A percentile compares a stretch with the other conserved stretches of the same genome.
Conservation (phyloP, 2,888 invertebrate species). For the Lomographa bimaculata region DNA sequence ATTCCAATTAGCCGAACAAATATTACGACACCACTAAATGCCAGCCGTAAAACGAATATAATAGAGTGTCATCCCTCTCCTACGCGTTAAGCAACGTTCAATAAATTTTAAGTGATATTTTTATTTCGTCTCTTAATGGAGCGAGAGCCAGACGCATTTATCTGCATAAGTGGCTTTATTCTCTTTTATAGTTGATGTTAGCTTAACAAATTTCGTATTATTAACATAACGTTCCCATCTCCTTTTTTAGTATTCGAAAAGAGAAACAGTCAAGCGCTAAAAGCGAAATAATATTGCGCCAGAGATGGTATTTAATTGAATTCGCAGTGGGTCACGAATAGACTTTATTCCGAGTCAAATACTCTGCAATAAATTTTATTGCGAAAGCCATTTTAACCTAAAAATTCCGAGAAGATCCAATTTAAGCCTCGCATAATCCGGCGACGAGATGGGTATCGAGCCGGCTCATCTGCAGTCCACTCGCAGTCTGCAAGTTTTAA, state of each 20-base stretch:
- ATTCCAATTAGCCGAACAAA: constrained; percentile 50
- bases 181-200: constrained; percentile 36
- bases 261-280: constrained; percentile 41
- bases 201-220: constrained; percentile 36
- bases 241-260: constrained; percentile 43
- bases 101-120: constrained; percentile 38
- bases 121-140: constrained; percentile 37
- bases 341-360: constrained; percentile 67
- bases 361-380: constrained; percentile 73
- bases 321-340: constrained; percentile 63
- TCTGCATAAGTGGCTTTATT: constrained; percentile 38
- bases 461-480: constrained; percentile 37
- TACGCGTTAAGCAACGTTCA: constrained; percentile 32
- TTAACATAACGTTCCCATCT: constrained; percentile 37
- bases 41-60: constrained; percentile 36
- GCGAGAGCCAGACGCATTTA: constrained; percentile 36
- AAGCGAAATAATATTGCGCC: constrained; percentile 60
- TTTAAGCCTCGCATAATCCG: constrained; percentile 72
- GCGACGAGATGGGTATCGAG: constrained; percentile 65
- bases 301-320: constrained; percentile 66
- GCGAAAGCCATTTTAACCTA: constrained; percentile 67
- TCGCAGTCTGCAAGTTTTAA: constrained; percentile 33
- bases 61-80: constrained; percentile 36
- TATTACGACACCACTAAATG: constrained; percentile 37
- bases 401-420: constrained; percentile 75